Base-by-base conservation (phyloP, 2,888 invertebrate species). In the Drosophila mayaguana region DNA sequence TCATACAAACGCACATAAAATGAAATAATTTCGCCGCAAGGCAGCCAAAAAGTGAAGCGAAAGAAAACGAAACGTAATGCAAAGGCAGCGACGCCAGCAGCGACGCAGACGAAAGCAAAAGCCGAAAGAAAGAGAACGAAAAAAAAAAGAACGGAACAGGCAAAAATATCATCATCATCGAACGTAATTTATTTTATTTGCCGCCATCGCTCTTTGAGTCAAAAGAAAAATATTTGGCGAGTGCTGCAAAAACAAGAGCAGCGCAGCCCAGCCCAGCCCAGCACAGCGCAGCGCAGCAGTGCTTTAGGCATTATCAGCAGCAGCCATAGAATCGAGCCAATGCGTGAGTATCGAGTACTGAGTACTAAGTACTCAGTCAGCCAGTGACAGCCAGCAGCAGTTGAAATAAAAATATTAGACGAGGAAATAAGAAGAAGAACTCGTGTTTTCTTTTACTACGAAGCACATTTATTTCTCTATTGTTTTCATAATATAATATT, bases 21-120 rank as follows among this genome's bases (percentile, higher is more conserved):
- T 70, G 57, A 83, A 85, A 84, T 81, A 69, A 85, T 78, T 81
- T 80, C 42, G 53, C 86, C 81, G 66, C 81, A 54, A 67, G 80
- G 65, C 63, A 54, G 57, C 56, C 53, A 63, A 51, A 61, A 71
- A 60, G 45, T 36, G 28, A 61, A 65, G 14, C 34, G 34, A 11
- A 53, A 22, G 64, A 61, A 67, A 45, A 38, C 46, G 51, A 64
- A 51, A 40, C 53, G 38, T 12, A 54, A 7, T 20, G 28, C 42
- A 22, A 54, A 8, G 20, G 20, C 46, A 38, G 20, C 34, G 48
- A 46, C 50, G 50, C 50, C 18, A 18, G 18, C 50, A 34, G 51
- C 34, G 25, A n/a, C 8, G 53, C 53, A 9, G 22, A 22, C 40
- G 56, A 54, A 66, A 45, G 63, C 55, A 69, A 64, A 50, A 45